Evolutionary conservation across 2,888 invertebrate species (phyloP).

Genomic region (Chymomyza fuscimana): DNA sequence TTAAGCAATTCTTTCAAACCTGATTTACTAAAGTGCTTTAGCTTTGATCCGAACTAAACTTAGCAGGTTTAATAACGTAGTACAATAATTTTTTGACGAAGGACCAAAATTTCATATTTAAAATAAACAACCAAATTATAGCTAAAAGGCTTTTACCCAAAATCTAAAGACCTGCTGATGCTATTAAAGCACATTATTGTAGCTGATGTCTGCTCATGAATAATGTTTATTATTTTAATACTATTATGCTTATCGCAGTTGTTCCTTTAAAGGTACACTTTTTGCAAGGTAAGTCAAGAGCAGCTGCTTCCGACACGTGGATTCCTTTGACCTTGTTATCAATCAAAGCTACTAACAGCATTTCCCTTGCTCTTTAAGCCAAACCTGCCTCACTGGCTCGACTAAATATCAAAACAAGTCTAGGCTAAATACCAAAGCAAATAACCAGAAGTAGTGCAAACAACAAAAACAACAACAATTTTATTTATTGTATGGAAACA

Average conservation of each 20-base stretch:
- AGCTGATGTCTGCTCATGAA: background rate
- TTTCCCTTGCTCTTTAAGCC: background rate
- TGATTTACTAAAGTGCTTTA: no score
- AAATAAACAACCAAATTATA: no score
- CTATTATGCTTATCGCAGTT: background rate
- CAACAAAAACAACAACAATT: slow-evolving; percentile 38
- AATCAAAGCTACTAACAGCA: background rate
- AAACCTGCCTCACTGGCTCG: background rate
- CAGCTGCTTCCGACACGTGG: background rate
- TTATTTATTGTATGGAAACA: slow-evolving; percentile 15
- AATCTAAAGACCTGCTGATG: no score
- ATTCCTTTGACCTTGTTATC: background rate
- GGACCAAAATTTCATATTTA: no score
- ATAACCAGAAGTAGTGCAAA: background rate
- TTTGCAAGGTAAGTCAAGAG: background rate
- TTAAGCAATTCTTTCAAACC: no score
- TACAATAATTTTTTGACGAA: no score
- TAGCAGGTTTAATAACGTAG: no score
- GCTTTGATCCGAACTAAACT: no score
- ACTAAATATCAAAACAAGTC: slow-evolving; percentile 1
- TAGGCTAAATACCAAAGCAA: slow-evolving; percentile 1
- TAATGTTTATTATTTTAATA: background rate
- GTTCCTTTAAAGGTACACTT: background rate
- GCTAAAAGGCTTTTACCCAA: no score
- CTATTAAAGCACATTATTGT: background rate